Evolutionary conservation across 2,888 invertebrate species (phyloP), one percentile per base, ranked within the genome.

Genomic region (Thymelicus lineola): DNA sequence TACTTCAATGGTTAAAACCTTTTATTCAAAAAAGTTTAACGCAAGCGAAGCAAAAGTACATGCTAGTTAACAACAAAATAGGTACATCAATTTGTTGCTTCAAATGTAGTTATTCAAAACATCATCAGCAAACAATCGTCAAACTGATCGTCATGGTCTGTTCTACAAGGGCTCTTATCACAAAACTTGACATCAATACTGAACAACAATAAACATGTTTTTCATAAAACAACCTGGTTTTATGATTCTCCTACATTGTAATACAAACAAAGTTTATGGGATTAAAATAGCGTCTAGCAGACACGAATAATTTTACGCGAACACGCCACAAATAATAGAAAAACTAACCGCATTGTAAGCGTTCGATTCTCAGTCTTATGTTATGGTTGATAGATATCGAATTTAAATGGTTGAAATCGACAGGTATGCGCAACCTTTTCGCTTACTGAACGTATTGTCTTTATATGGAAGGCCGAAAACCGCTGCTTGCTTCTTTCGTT

Each of bases 381-480:
- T 4, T 38, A 3, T 10, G 6, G 58, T 58, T 50, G 28, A 69
- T 69, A 69, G 58, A 50, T 46, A 58, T 69, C 58, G 63, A 50
- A 58, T 64, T 70, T 50, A 50, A 7, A 64, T 70, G 64, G 35
- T 35, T 6, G n/a, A 15, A 70, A 14, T 35, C 42, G 64, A 36
- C 64, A 70, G 69, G 53, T 70, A 53, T 70, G 59, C 35, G 42
- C 64, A 70, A 70, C 69, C 69, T 69, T 63, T 69, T 69, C 50
- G 63, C 69, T 69, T 46, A 63, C 28, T 50, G 69, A 69, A 59
- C 58, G 50, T 42, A 42, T 69, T 69, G 69, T 69, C 57, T 68
- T n/a, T 59, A n/a, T 62, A 59, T 58, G 58, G 69, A 69, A 69
- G 69, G 69, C 69, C 69, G 69, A 69, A 69, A 69, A 48, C 61